Base-by-base conservation (phyloP, 2,113 vertebrate genomes). In the Malurus cyaneus region DNA sequence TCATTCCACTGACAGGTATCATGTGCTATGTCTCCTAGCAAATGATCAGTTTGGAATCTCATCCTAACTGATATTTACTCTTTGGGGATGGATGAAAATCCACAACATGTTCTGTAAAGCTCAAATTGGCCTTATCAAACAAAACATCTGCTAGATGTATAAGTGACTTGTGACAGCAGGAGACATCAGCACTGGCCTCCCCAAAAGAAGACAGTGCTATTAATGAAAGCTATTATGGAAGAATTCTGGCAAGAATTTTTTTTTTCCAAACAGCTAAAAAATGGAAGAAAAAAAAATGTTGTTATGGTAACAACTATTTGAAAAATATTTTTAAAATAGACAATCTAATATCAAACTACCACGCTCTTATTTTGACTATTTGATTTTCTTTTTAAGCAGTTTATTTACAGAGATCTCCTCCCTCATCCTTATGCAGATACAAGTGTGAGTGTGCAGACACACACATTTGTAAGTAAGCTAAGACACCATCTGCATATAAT, bases 271-370 rank as follows among this genome's bases (percentile, higher is more conserved):
- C 62, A 96, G 91, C 77, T 96, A 96, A 94, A 97, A 61, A 62
- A 80, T 78, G 84, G 74, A 79, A 96, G 71, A 25, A 88, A 96
- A 97, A 97, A 97, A 97, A 95, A 96, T 92, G 97, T 98, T 97
- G 97, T 97, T 98, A 98, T 93, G 97, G 97, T 93, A 98, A 98
- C 97, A 96, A 92, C 96, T 88, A 91, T 97, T 96, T 97, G 96
- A 97, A 98, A 98, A 98, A 96, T 97, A 97, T 84, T 5, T 24
- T 91, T 97, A 97, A 97, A 98, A 97, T 97, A 95, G 93, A 86
- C 95, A 97, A 96, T 93, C 52, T 67, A 93, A 94, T 95, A 97
- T 94, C 95, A 92, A 97, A 97, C 88, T 94, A 97, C 93, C 92
- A 96, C 97, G 94, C 95, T 96, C 77, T 91, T 97, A 94, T 96